Evolutionary conservation across 2,888 invertebrate genomes (phyloP), one percentile per base, ranked within the genome.

Genomic region (Tinea trinotella): DNA sequence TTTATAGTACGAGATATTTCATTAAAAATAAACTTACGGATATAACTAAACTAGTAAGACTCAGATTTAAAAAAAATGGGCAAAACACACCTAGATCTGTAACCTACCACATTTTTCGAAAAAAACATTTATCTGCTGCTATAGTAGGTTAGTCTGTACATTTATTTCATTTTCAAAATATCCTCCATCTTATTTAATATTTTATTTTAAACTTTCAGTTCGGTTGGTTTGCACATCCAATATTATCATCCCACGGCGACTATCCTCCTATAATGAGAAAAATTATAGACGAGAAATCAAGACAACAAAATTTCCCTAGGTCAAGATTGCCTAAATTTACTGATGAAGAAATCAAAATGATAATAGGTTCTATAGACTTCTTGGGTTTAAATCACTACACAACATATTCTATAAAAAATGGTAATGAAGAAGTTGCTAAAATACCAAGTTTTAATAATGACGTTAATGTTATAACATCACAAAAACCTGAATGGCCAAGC

Each of bases 331-430:
- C 92, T 0, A 65, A 64, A 56, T 91, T 92, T 63, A 90, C 89
- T 0, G 36, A 64, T 0, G 79, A 88, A 17, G 92, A 93, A 76
- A 78, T 91, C 6, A 66, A 74, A 7, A 75, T 80, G 54, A 87
- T 93, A 17, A 75, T 71, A 30, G 90, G 88, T 0, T 89, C 92
- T 0, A 83, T 87, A 1, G 94, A 95, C 66, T 93, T 92, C 71
- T 80, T 94, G 53, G 93, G 93, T 0, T 67, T 94, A 13, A 94
- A 94, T 66, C 89, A 91, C 56, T 95, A 95, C 66, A 90, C 92
- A 0, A 85, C 90, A 0, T 79, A 76, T 58, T 60, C 90, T 62
- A 82, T 75, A 1, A 71, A 71, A 1, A 74, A 74, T 17, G 66
- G 66, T 1, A 56, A 56, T 0, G 60, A 62, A 0, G 78, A 74